phyloP scores from a whole-genome alignment of 1,140 invertebrate species.

The Hesperophylax magnus region DNA sequence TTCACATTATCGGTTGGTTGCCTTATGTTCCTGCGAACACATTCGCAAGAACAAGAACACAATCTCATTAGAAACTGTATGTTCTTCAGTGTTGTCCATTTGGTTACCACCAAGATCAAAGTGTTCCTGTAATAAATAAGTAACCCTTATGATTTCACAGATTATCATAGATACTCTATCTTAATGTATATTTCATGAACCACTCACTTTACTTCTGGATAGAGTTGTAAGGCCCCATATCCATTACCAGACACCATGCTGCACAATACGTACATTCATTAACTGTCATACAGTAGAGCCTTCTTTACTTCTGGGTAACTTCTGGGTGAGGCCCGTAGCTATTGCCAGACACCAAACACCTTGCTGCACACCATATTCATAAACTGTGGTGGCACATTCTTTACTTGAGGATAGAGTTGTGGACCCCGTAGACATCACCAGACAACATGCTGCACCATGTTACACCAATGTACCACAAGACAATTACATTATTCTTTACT shows the following conservation, averaged over 20 bases:
- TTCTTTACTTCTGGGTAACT: too few relatives aligned
- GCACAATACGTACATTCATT: too few relatives aligned
- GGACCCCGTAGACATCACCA: too few relatives aligned
- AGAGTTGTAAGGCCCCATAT: background rate
- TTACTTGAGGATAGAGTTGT: too few relatives aligned
- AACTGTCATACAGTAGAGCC: too few relatives aligned
- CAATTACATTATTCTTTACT: too few relatives aligned
- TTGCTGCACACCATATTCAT: too few relatives aligned
- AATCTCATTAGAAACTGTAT: background rate
- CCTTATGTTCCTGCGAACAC: too few relatives aligned
- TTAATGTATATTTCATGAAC: slow-evolving; percentile 26
- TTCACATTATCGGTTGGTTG: background rate
- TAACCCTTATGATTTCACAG: slow-evolving; percentile 50
- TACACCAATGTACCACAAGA: too few relatives aligned
- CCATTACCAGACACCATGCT: background rate
- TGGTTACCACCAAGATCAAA: slow-evolving; percentile 56
- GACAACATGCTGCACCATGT: too few relatives aligned
- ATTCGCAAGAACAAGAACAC: too few relatives aligned
- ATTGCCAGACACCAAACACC: background rate
- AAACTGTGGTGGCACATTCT: background rate
- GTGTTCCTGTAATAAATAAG: slow-evolving; percentile 57
- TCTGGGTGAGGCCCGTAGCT: background rate
- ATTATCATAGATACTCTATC: slow-evolving; percentile 45
- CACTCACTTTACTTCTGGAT: background rate
- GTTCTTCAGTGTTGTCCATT: slow-evolving; percentile 45